Percentiles rank a stretch among this genome's conserved stretches.
These are phyloP conservation scores for Hymenochirus boettgeri DNA, from an alignment of 2,113 vertebrate genomes.

Conservation along the genomic window DNA sequence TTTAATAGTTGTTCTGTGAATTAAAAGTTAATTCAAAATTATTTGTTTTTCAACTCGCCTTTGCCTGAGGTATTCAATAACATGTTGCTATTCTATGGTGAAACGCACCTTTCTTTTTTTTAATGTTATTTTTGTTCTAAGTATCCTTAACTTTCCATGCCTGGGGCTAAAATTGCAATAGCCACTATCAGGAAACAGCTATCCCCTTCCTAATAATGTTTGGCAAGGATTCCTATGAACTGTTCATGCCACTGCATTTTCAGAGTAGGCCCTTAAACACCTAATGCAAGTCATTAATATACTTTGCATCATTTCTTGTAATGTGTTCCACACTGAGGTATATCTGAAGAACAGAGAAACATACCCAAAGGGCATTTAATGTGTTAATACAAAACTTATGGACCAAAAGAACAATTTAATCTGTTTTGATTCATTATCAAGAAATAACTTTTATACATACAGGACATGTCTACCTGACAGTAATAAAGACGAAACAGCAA, in stretches of 20 bases:
- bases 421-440: no score
- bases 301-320: slow-evolving; percentile 2
- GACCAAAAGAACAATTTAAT: no score
- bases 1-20: slow-evolving; percentile 39
- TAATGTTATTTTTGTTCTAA: slow-evolving; percentile 53
- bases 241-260: slow-evolving; percentile 15
- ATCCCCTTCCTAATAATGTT: neutral
- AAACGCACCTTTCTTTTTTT: slow-evolving; percentile 46
- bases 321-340: neutral
- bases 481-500: no score
- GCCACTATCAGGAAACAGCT: slow-evolving; percentile 26
- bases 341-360: no score
- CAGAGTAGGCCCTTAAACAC: neutral
- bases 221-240: slow-evolving; percentile 27
- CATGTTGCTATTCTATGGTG: slow-evolving; percentile 15
- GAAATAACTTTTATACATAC: no score
- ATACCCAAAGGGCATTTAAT: no score
- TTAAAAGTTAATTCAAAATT: slow-evolving; percentile 36
- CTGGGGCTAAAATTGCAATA: slow-evolving; percentile 38
- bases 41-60: slow-evolving; percentile 49
- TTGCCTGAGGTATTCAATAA: slow-evolving; percentile 48
- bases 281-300: neutral
- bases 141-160: slow-evolving; percentile 46
- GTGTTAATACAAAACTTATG: no score
- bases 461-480: no score